Evolutionary conservation across 2,797 vertebrate genomes (phyloP), one percentile per base, ranked within the genome.

Genomic region (Hypotaenidia philippensis): DNA sequence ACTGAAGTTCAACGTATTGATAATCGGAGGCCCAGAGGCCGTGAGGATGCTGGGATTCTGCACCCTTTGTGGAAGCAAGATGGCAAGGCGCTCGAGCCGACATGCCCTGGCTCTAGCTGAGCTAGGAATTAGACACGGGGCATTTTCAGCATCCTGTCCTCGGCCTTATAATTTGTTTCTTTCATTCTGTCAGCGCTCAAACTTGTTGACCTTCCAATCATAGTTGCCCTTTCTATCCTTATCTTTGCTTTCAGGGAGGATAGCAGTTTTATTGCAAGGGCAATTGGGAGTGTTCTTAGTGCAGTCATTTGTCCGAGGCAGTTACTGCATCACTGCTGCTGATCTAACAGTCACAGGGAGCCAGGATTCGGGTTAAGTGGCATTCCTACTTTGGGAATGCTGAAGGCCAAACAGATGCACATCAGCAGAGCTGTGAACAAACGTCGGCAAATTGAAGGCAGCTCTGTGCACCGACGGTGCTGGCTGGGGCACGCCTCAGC

Each of bases 131-230:
- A 85, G 56, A 70, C 87, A 87, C 31, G 76, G 83, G 87, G 64
- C 49, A 83, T 77, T 72, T 86, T 69, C 89, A 82, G 83, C 75
- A 60, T 87, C 81, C 70, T 52, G 74, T 85, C 81, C 81, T 87
- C 78, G 14, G 89, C 3, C 13, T 77, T 87, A 55, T 60, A 83
- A 95, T 96, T 80, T 90, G 93, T 93, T 92, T 96, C 92, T 92
- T 96, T 94, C 76, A 91, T 95, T 91, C 94, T 88, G 76, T 40
- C 94, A 72, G 79, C 83, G 89, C 89, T 97, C 94, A 94, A 89
- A 94, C 93, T 90, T 95, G 94, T 94, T 95, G 96, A 96, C 93
- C 94, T 95, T 93, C 84, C 93, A 94, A 93, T 97, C 93, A 88
- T 80, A 78, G 82, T 69, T 96, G 87, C 85, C 91, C 94, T 96